These are phyloP conservation scores for Petromus typicus DNA, from an alignment of 2,113 vertebrate genomes.

Conservation along the genomic window DNA sequence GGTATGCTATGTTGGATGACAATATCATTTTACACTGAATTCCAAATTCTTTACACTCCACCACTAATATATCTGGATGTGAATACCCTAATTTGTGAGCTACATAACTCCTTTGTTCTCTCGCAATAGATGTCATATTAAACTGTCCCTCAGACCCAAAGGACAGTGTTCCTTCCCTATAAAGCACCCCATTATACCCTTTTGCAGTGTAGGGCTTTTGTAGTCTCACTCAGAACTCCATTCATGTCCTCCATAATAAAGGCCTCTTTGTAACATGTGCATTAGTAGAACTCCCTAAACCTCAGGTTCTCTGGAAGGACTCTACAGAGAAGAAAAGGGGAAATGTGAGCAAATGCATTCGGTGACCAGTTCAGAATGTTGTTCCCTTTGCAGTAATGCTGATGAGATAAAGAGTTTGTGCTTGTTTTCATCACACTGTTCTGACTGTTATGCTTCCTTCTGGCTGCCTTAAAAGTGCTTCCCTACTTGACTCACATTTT, in stretches of 20 bases:
- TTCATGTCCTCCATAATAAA: constrained; percentile 75
- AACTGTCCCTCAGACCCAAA: constrained; percentile 75
- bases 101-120: constrained; percentile 79
- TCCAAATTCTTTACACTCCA: constrained; percentile 72
- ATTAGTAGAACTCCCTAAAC: constrained; percentile 69
- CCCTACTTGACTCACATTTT: constrained; percentile 68
- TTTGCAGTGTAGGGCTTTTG: constrained; percentile 69
- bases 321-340: constrained; percentile 10
- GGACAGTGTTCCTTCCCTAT: constrained; percentile 66
- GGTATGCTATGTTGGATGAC: constrained; percentile 74
- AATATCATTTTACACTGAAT: constrained; percentile 79
- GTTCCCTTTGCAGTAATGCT: constrained; percentile 25
- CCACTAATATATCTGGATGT: constrained; percentile 78
- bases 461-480: constrained; percentile 59
- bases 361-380: background rate
- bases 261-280: constrained; percentile 69
- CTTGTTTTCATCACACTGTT: constrained; percentile 47
- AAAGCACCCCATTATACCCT: constrained; percentile 75
- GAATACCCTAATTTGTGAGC: constrained; percentile 83
- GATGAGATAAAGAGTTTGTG: constrained; percentile 22
- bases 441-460: constrained; percentile 45
- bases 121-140: constrained; percentile 74
- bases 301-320: constrained; percentile 64
- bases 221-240: constrained; percentile 28
- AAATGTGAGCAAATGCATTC: constrained; percentile 3